Percentiles rank a stretch among this genome's conserved stretches.
These are phyloP conservation scores for Physella acuta DNA, from an alignment of 1,140 invertebrate species.

Conservation along the genomic window DNA sequence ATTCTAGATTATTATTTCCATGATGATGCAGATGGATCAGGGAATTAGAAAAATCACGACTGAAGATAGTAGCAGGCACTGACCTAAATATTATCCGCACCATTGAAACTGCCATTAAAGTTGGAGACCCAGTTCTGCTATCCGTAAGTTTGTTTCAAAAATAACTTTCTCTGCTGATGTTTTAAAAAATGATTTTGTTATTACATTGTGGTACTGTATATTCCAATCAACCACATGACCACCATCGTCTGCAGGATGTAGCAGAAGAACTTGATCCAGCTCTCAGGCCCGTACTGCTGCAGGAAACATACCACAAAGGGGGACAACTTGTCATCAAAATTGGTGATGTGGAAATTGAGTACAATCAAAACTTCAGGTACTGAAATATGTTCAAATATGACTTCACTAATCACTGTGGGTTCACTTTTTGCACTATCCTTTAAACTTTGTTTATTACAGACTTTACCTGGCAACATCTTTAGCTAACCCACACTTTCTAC, in stretches of 20 bases:
- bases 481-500: slow-evolving; percentile 57
- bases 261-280: slow-evolving; percentile 54
- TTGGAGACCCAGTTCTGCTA: slow-evolving; percentile 54
- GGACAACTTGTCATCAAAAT: slow-evolving; percentile 55
- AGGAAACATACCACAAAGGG: slow-evolving; percentile 53
- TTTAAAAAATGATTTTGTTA: too few relatives aligned
- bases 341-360: slow-evolving; percentile 60
- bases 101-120: slow-evolving; percentile 56
- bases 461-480: slow-evolving; percentile 55
- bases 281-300: slow-evolving; percentile 51
- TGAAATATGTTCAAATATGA: neutral
- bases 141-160: slow-evolving; percentile 48
- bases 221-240: neutral
- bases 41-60: slow-evolving; percentile 51
- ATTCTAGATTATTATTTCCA: too few relatives aligned
- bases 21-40: slow-evolving; percentile 49
- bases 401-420: too few relatives aligned
- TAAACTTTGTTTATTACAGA: slow-evolving; percentile 58
- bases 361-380: slow-evolving; percentile 58
- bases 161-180: too few relatives aligned
- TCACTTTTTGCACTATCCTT: too few relatives aligned
- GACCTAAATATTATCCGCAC: slow-evolving; percentile 56
- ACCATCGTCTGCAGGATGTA: slow-evolving; percentile 53
- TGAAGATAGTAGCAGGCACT: slow-evolving; percentile 50
- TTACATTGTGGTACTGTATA: neutral